Conservation (phyloP, 1,140 invertebrate genomes). For the Elysia chlorotica region DNA sequence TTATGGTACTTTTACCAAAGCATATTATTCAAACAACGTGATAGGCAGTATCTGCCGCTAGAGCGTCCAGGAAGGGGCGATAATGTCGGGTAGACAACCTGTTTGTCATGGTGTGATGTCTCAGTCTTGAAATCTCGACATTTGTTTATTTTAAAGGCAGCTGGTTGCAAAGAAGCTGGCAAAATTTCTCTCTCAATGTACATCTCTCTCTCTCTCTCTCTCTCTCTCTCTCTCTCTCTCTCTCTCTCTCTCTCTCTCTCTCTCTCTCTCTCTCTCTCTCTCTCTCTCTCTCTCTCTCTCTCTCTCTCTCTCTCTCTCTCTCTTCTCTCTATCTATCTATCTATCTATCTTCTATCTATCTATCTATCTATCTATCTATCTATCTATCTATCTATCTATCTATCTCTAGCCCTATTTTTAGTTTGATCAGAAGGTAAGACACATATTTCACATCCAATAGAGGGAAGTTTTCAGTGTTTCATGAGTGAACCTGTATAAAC, state of each 20-base stretch:
- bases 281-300: neutral
- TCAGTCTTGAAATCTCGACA: no score
- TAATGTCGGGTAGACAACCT: no score
- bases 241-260: neutral
- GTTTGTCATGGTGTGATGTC: no score
- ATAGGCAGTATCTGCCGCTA: no score
- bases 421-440: no score
- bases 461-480: neutral
- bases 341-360: neutral
- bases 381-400: no score
- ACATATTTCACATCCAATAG: neutral
- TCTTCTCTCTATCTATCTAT: neutral
- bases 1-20: no score
- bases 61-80: no score
- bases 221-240: slow-evolving; percentile 5
- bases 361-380: no score
- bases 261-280: neutral
- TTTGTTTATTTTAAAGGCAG: neutral
- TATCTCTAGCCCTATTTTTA: no score
- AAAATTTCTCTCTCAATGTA: neutral
- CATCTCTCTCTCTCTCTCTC: neutral
- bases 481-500: neutral
- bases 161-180: neutral
- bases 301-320: neutral
- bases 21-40: no score